Percentiles rank a stretch among this genome's conserved stretches.
These are phyloP conservation scores for Parochlus steinenii DNA, from an alignment of 2,888 invertebrate species.

Conservation along the genomic window DNA sequence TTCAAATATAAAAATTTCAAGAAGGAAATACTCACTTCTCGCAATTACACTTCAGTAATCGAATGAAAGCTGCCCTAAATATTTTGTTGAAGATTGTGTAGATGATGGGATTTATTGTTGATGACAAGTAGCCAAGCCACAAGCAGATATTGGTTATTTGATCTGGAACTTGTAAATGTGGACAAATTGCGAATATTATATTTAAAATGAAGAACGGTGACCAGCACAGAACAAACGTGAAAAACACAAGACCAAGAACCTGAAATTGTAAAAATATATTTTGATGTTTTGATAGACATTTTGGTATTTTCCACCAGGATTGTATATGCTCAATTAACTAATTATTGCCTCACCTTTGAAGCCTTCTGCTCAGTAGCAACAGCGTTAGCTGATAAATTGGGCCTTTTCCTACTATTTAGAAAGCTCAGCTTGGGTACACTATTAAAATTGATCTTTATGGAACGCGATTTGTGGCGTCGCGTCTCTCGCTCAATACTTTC, in stretches of 20 bases:
- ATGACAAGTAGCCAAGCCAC: slow-evolving; percentile 85
- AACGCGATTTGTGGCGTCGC: slow-evolving; percentile 38
- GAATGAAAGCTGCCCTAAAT: slow-evolving; percentile 70
- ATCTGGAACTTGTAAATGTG: slow-evolving; percentile 57
- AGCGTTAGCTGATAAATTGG: slow-evolving; percentile 57
- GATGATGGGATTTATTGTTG: slow-evolving; percentile 85
- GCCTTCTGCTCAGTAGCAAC: slow-evolving; percentile 91
- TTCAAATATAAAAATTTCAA: background rate
- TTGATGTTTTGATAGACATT: too few relatives aligned
- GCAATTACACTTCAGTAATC: slow-evolving; percentile 57
- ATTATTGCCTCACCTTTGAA: slow-evolving; percentile 42
- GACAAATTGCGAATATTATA: slow-evolving; percentile 72
- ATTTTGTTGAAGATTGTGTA: slow-evolving; percentile 86
- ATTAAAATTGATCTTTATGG: slow-evolving; percentile 43
- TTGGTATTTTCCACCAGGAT: too few relatives aligned
- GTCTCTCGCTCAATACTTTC: slow-evolving; percentile 54
- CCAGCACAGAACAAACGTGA: slow-evolving; percentile 86
- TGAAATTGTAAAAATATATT: slow-evolving; percentile 2
- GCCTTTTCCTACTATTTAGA: slow-evolving; percentile 49
- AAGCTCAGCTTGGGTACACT: slow-evolving; percentile 42
- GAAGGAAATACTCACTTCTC: slow-evolving; percentile 38
- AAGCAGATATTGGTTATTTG: slow-evolving; percentile 42
- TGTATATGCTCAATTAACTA: too few relatives aligned
- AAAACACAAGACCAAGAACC: slow-evolving; percentile 78
- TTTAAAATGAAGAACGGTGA: slow-evolving; percentile 82